Evolutionary conservation across 64 coral and sea anemone species (phyloP).

Genomic region (Montipora capricornis): DNA sequence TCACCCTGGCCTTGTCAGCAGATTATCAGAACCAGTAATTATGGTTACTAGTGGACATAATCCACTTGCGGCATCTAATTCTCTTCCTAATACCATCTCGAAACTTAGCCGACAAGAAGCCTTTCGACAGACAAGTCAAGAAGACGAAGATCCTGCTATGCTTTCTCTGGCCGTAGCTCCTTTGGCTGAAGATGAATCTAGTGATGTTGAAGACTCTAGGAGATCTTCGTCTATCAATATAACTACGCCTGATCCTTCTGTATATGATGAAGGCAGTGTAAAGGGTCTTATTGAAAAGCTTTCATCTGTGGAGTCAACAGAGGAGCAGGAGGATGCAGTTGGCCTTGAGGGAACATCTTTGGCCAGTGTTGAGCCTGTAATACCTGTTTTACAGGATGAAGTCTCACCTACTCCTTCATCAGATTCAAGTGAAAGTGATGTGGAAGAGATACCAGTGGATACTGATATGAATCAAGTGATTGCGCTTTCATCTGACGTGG

Average conservation of each 20-base stretch:
- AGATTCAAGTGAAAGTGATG: conserved; percentile 20
- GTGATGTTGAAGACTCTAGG: conserved; percentile 55
- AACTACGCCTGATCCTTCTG: background rate
- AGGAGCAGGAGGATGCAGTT: background rate
- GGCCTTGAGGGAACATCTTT: background rate
- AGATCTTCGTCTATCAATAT: conserved; percentile 35
- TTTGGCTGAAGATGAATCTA: conserved; percentile 68
- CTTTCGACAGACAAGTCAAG: background rate
- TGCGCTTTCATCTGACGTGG: background rate
- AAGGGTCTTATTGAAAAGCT: conserved; percentile 26
- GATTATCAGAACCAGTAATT: conserved; percentile 41
- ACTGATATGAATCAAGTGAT: background rate
- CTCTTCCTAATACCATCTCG: conserved; percentile 22
- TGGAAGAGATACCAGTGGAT: background rate
- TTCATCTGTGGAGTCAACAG: conserved; percentile 20
- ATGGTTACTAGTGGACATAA: conserved; percentile 10
- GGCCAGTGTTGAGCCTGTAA: background rate
- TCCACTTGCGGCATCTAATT: conserved; percentile 7
- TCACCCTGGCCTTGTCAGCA: conserved; percentile 16
- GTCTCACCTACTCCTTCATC: conserved; percentile 1
- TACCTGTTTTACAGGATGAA: conserved; percentile 30
- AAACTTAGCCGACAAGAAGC: conserved; percentile 32
- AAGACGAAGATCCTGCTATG: conserved; percentile 23
- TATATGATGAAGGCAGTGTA: conserved; percentile 24
- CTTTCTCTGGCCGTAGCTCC: conserved; percentile 19